phyloP scores from a whole-genome alignment of 1,140 invertebrate genomes.

The Drosophila albomicans region DNA sequence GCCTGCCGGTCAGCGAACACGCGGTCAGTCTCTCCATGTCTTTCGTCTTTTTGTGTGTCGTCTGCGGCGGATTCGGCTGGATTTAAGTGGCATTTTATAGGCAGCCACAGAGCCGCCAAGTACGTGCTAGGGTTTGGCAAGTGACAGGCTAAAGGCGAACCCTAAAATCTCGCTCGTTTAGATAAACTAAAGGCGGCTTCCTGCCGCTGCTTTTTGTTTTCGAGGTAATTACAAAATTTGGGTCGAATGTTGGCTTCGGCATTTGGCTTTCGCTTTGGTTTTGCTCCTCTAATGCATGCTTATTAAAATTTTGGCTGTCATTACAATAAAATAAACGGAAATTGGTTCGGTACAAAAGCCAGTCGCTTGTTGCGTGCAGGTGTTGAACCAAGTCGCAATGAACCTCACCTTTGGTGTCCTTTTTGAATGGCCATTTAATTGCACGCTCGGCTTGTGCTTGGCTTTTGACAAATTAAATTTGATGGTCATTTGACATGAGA shows the following conservation, averaged over 20 bases:
- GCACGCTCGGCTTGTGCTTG: slow-evolving; percentile 22
- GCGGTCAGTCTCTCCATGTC: background rate
- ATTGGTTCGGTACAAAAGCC: slow-evolving; percentile 34
- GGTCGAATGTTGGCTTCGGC: slow-evolving; percentile 34
- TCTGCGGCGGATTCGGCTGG: slow-evolving; percentile 43
- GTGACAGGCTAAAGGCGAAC: slow-evolving; percentile 9
- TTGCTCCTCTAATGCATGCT: slow-evolving; percentile 56
- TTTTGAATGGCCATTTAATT: slow-evolving; percentile 44
- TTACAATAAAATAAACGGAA: slow-evolving; percentile 54
- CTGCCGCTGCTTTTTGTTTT: slow-evolving; percentile 21
- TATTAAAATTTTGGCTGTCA: slow-evolving; percentile 73
- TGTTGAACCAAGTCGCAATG: slow-evolving; percentile 28
- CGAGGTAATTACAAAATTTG: slow-evolving; percentile 56
- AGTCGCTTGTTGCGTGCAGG: slow-evolving; percentile 57
- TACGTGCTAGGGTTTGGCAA: slow-evolving; percentile 49
- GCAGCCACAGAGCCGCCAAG: slow-evolving; percentile 28
- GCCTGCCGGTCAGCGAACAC: slow-evolving; percentile 9
- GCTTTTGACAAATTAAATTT: slow-evolving; percentile 60
- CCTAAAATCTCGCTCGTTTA: slow-evolving; percentile 38
- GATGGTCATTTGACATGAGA: slow-evolving; percentile 55
- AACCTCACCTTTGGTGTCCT: background rate
- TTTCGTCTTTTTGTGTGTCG: background rate
- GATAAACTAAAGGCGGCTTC: slow-evolving; percentile 58
- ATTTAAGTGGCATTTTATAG: slow-evolving; percentile 75
- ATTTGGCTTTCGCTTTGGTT: slow-evolving; percentile 32